Base-by-base conservation (phyloP, 2,888 invertebrate species). In the Octonoba sinensis region DNA sequence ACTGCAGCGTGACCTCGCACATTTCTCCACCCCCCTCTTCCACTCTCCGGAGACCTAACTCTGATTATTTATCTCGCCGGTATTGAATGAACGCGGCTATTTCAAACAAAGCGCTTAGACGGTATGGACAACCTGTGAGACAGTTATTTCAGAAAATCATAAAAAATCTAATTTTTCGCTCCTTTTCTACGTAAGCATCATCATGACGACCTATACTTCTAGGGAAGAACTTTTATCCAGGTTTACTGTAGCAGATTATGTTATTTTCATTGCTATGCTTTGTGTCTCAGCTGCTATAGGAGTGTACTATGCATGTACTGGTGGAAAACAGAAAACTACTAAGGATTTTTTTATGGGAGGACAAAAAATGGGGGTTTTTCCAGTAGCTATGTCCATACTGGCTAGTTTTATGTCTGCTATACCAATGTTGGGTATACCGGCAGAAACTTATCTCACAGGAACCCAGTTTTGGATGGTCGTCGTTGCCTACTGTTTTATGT, bases 381-480 rank as follows among this genome's bases (percentile, higher is more conserved):
- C 97, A 0, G 95, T 96, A 89, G 94, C 96, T 0, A 91, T 96
- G 89, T 96, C 96, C 69, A 90, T 97, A 71, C 94, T 95, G 65
- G 96, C 96, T 46, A 96, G 96, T 89, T 96, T 96, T 87, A 93
- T 96, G 87, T 96, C 96, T 27, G 96, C 96, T 49, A 95, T 96
- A 85, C 96, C 96, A 87, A 90, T 97, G 71, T 90, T 97, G 84
- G 96, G 96, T 3, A 96, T 96, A 88, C 96, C 96, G 13, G 94
- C 95, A 0, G 96, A 96, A 90, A 95, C 96, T 94, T 96, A 95
- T 88, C 92, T 92, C 86, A 93, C 94, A 87, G 96, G 96, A 24
- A 93, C 94, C 0, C 95, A 95, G 88, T 96, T 95, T 88, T 93
- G 94, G 92, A 92, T 95, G 91, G 94, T 94, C 85, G 93, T 94